phyloP scores from a whole-genome alignment of 1,140 invertebrate genomes.

The Bombus picipes region DNA sequence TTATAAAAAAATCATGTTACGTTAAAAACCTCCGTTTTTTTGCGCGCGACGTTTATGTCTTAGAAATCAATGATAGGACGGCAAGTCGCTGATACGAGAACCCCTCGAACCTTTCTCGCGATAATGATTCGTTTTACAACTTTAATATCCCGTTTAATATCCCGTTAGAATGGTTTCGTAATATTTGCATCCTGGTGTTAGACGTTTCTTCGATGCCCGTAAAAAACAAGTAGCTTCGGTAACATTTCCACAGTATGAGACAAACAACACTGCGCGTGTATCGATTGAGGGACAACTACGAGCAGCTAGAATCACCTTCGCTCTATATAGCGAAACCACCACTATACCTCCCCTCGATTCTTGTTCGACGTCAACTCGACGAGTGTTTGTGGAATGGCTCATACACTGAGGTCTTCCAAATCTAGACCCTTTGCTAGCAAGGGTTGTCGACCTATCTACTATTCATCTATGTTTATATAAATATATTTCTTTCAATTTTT shows the following conservation, averaged over 20 bases:
- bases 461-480: neutral
- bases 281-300: slow-evolving; percentile 66
- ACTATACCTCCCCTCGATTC: slow-evolving; percentile 6
- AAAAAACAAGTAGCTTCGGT: slow-evolving; percentile 3
- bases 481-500: neutral
- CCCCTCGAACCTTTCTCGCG: neutral
- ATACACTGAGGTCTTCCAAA: slow-evolving; percentile 35
- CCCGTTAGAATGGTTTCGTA: neutral
- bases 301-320: slow-evolving; percentile 58
- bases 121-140: neutral
- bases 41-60: slow-evolving; percentile 20
- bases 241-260: slow-evolving; percentile 56
- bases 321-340: slow-evolving; percentile 30
- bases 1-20: slow-evolving; percentile 5
- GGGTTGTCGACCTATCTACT: slow-evolving; percentile 26
- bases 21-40: slow-evolving; percentile 5
- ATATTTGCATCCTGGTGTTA: neutral
- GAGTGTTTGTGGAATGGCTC: slow-evolving; percentile 52
- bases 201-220: neutral
- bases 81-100: neutral
- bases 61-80: slow-evolving; percentile 51
- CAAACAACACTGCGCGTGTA: slow-evolving; percentile 67
- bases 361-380: slow-evolving; percentile 23
- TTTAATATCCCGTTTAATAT: neutral
- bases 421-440: slow-evolving; percentile 33